Conservation (phyloP, 2,888 invertebrate species). For the Metellina segmentata region DNA sequence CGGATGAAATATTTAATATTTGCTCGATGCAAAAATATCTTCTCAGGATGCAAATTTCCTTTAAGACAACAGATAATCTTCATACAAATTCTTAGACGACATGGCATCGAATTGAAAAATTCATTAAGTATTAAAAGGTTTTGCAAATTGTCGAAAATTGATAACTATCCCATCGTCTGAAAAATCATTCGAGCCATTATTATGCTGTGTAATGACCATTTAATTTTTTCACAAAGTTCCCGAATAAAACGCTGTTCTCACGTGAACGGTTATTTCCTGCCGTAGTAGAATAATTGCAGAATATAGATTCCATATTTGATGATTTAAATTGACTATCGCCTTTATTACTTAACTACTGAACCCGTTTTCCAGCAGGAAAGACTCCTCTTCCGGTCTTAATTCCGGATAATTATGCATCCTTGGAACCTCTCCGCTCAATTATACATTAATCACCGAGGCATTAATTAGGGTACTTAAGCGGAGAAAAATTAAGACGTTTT, state of each 20-base stretch:
- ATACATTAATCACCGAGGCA: slow-evolving; percentile 35
- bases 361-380: background rate
- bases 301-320: background rate
- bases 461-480: slow-evolving; percentile 45
- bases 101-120: too few species aligned
- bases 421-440: slow-evolving; percentile 32
- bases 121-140: too few species aligned
- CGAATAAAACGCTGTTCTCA: too few species aligned
- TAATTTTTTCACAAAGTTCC: slow-evolving; percentile 7
- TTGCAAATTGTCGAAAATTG: too few species aligned
- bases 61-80: too few species aligned
- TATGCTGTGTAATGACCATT: background rate
- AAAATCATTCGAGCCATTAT: background rate
- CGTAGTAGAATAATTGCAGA: background rate
- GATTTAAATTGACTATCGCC: background rate
- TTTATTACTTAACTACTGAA: background rate
- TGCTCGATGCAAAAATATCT: too few species aligned
- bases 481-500: slow-evolving; percentile 36
- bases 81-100: too few species aligned
- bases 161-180: background rate
- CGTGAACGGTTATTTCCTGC: too few species aligned
- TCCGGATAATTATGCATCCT: slow-evolving; percentile 33
- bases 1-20: too few species aligned
- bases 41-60: too few species aligned
- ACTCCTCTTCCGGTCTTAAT: background rate